These are phyloP conservation scores for Scophthalmus maximus DNA, from an alignment of 2,113 vertebrate species.

Conservation along the genomic window DNA sequence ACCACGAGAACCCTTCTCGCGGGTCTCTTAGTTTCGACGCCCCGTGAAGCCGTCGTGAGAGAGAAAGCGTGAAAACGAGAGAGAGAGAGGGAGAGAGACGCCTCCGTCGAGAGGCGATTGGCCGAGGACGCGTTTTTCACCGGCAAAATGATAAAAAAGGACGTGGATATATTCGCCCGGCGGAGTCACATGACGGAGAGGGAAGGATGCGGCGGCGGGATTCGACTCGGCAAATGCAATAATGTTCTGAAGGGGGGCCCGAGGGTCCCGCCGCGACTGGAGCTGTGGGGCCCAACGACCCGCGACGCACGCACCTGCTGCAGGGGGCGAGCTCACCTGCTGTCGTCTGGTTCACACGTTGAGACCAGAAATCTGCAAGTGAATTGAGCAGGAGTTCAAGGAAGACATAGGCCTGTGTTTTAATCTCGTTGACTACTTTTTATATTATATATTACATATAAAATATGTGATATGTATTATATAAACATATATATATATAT, in stretches of 20 bases:
- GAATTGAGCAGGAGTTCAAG: too few relatives aligned
- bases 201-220: conserved; percentile 53
- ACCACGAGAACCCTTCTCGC: neutral
- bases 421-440: too few relatives aligned
- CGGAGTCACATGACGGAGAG: conserved; percentile 68
- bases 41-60: conserved; percentile 37
- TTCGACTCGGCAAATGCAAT: conserved; percentile 53
- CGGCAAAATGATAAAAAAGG: conserved; percentile 42
- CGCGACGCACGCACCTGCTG: neutral
- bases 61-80: conserved; percentile 37
- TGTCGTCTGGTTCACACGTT: too few relatives aligned
- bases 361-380: too few relatives aligned
- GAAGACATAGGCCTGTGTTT: too few relatives aligned
- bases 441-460: too few relatives aligned
- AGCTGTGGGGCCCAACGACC: neutral
- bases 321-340: neutral
- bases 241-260: conserved; percentile 29
- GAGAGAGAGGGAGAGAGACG: conserved; percentile 45
- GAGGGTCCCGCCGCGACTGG: conserved; percentile 57
- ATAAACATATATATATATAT: too few relatives aligned
- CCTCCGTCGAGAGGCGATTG: conserved; percentile 68
- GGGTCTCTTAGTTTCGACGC: neutral
- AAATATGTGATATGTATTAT: too few relatives aligned
- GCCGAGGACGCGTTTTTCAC: conserved; percentile 57
- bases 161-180: conserved; percentile 34